Evolutionary conservation across 2,113 vertebrate genomes (phyloP).

Genomic region (Climacteris rufus): DNA sequence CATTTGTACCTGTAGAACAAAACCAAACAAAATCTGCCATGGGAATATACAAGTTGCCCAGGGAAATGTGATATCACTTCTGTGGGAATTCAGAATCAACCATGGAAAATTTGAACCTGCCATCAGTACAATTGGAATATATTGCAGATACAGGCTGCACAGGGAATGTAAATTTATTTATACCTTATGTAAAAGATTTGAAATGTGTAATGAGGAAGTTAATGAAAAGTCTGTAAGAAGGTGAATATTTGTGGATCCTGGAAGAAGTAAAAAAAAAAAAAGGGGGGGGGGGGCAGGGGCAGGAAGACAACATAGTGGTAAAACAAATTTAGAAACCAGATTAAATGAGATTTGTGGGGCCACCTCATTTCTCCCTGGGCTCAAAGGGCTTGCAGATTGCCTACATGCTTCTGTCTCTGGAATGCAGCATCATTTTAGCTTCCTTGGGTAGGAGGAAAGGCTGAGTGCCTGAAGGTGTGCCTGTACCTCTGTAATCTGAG

Average conservation of each 20-base stretch:
- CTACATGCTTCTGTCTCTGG: neutral
- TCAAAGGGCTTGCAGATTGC: neutral
- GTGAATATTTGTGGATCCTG: neutral
- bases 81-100: neutral
- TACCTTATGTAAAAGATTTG: neutral
- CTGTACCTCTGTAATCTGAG: slow-evolving; percentile 13
- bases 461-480: neutral
- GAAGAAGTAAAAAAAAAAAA: neutral
- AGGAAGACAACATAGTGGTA: neutral
- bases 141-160: neutral
- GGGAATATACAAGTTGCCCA: neutral
- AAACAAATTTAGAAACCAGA: neutral
- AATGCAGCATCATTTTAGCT: neutral
- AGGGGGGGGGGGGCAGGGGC: rapidly evolving
- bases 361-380: neutral
- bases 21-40: neutral
- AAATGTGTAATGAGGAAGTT: neutral
- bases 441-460: neutral
- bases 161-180: neutral
- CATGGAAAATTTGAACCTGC: neutral
- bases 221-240: neutral
- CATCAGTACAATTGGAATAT: neutral
- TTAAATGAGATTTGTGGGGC: neutral
- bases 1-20: neutral
- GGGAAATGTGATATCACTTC: neutral